Evolutionary conservation across 2,113 vertebrate genomes (phyloP).

Genomic region (Scatophagus argus): DNA sequence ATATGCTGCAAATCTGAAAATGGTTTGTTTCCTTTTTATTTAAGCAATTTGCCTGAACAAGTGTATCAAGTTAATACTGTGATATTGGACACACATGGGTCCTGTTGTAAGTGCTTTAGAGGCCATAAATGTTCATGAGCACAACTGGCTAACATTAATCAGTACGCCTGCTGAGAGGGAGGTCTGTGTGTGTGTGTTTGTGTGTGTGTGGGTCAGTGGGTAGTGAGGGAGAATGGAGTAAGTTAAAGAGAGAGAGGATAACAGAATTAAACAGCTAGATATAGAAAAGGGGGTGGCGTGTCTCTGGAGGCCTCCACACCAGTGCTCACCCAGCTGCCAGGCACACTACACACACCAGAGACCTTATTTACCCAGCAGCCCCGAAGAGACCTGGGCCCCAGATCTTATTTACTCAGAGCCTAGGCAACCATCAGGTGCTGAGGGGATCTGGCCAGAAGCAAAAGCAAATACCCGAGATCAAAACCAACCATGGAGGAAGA

Average conservation of each 20-base stretch:
- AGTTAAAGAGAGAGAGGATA: conserved; percentile 66
- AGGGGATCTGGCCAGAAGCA: conserved; percentile 82
- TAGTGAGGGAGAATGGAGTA: conserved; percentile 36
- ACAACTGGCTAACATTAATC: conserved; percentile 71
- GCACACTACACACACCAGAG: conserved; percentile 82
- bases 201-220: conserved; percentile 8
- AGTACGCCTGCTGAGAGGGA: conserved; percentile 62
- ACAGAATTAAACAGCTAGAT: conserved; percentile 74
- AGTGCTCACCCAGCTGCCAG: conserved; percentile 81
- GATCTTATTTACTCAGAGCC: conserved; percentile 84
- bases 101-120: conserved; percentile 66
- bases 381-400: conserved; percentile 74
- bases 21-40: conserved; percentile 58
- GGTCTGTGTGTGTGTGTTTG: conserved; percentile 38
- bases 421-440: conserved; percentile 81
- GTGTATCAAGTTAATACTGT: conserved; percentile 69
- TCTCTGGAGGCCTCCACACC: conserved; percentile 78
- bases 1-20: conserved; percentile 33
- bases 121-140: conserved; percentile 69
- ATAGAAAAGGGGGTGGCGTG: conserved; percentile 62
- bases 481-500: conserved; percentile 79
- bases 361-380: conserved; percentile 85
- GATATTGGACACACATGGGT: conserved; percentile 41
- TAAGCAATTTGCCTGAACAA: conserved; percentile 67
- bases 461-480: conserved; percentile 85